Evolutionary conservation across 1,140 invertebrate genomes (phyloP).

Genomic region (Leptinotarsa undecemlineata): DNA sequence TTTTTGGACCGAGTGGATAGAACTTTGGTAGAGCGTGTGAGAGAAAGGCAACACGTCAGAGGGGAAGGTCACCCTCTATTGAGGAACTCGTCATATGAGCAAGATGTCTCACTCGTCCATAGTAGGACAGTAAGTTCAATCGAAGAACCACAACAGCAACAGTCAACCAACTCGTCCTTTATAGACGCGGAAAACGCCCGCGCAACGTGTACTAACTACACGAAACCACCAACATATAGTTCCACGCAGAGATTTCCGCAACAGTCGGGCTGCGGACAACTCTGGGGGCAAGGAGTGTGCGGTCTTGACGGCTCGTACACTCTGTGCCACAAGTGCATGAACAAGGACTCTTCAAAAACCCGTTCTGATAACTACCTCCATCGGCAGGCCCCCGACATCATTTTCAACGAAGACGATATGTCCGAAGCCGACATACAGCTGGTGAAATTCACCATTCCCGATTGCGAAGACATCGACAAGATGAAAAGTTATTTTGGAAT

Average conservation of each 20-base stretch:
- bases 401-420: constrained; percentile 49
- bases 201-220: neutral
- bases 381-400: constrained; percentile 49
- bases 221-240: neutral
- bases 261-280: constrained; percentile 59
- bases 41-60: constrained; percentile 56
- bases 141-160: neutral
- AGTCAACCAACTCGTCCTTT: neutral
- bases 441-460: constrained; percentile 42
- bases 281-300: constrained; percentile 55
- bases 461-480: constrained; percentile 43
- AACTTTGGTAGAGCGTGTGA: constrained; percentile 41
- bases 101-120: neutral
- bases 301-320: constrained; percentile 57
- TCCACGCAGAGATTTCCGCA: constrained; percentile 44
- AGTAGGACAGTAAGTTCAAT: neutral
- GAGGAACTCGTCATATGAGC: constrained; percentile 25
- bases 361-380: constrained; percentile 36
- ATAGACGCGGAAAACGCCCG: constrained; percentile 29
- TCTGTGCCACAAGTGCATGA: constrained; percentile 59
- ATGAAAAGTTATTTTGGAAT: constrained; percentile 46
- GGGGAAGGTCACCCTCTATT: constrained; percentile 56
- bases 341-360: constrained; percentile 52
- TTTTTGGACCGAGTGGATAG: constrained; percentile 34
- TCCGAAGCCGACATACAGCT: constrained; percentile 45